phyloP scores from a whole-genome alignment of 37 sponge, comb jelly and placozoan species.

The Eunapius fragilis region DNA sequence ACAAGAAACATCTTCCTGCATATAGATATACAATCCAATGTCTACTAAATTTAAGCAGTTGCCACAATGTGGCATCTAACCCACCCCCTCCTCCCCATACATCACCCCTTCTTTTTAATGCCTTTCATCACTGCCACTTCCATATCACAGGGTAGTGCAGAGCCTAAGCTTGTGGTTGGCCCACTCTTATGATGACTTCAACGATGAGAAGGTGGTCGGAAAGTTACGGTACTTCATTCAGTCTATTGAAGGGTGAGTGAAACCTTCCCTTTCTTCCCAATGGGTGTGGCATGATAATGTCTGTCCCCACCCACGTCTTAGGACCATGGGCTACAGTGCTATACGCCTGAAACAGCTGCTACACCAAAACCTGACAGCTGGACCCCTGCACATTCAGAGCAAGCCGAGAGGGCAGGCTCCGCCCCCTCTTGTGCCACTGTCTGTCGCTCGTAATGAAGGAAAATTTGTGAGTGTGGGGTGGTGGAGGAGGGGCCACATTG shows the following conservation, averaged over 20 bases:
- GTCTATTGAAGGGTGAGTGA: slow-evolving; percentile 39
- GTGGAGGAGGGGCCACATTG: no score
- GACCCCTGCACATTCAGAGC: slow-evolving; percentile 33
- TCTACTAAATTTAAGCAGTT: no score
- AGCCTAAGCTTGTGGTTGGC: slow-evolving; percentile 61
- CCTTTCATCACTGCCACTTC: no score
- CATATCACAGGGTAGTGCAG: slow-evolving; percentile 66
- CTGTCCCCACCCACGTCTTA: background rate
- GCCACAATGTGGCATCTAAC: no score
- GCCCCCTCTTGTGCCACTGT: slow-evolving; percentile 45
- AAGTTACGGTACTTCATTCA: slow-evolving; percentile 47
- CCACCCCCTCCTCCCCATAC: no score
- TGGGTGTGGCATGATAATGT: background rate
- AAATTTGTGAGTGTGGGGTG: slow-evolving; percentile 44
- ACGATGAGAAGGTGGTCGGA: slow-evolving; percentile 9
- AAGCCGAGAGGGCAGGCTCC: slow-evolving; percentile 50
- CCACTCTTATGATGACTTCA: slow-evolving; percentile 65
- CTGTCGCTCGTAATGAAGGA: slow-evolving; percentile 3
- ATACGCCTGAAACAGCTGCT: slow-evolving; percentile 42
- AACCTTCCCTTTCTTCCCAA: background rate
- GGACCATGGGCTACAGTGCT: slow-evolving; percentile 59
- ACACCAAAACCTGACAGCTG: slow-evolving; percentile 42
- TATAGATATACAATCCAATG: no score
- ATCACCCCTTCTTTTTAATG: no score
- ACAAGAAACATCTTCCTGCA: no score